Evolutionary conservation across 2,797 vertebrate genomes (phyloP).

Genomic region (Alfaro cultratus): DNA sequence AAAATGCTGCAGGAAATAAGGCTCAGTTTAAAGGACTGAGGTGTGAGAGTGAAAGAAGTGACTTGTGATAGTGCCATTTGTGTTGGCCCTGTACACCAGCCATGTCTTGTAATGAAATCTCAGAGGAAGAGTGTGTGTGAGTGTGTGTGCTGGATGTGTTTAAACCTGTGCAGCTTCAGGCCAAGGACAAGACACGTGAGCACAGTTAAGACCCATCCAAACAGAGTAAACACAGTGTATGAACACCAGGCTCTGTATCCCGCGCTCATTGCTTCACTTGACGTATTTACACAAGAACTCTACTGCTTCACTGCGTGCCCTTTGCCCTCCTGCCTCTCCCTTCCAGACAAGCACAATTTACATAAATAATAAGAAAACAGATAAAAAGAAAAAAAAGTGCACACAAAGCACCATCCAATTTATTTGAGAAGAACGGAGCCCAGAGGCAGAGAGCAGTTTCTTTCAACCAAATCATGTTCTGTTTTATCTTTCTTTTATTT

Average conservation of each 20-base stretch:
- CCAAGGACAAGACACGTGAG: conserved; percentile 55
- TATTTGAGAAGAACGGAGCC: conserved; percentile 21
- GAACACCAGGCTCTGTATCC: conserved; percentile 29
- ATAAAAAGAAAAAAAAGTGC: conserved; percentile 10
- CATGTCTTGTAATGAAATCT: conserved; percentile 74
- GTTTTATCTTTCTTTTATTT: conserved; percentile 32
- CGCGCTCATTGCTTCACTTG: conserved; percentile 45
- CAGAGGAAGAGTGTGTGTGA: conserved; percentile 19
- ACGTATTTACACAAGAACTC: conserved; percentile 62
- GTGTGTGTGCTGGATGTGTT: conserved; percentile 22
- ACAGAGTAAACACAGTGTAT: conserved; percentile 36
- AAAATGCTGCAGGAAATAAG: conserved; percentile 32
- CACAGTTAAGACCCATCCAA: conserved; percentile 32
- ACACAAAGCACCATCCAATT: conserved; percentile 18
- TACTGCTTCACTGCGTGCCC: conserved; percentile 40
- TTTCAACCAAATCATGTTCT: conserved; percentile 10
- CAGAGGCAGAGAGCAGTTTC: conserved; percentile 14
- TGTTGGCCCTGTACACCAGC: conserved; percentile 56
- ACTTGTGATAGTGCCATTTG: conserved; percentile 54
- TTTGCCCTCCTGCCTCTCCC: conserved; percentile 46
- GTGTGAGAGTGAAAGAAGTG: conserved; percentile 54
- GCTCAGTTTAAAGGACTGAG: conserved; percentile 45
- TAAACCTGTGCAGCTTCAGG: conserved; percentile 46
- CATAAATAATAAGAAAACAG: conserved; percentile 28
- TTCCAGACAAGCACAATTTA: conserved; percentile 26